Evolutionary conservation across 2,888 invertebrate genomes (phyloP), one percentile per base, ranked within the genome.

Genomic region (Drosophila pullipes): DNA sequence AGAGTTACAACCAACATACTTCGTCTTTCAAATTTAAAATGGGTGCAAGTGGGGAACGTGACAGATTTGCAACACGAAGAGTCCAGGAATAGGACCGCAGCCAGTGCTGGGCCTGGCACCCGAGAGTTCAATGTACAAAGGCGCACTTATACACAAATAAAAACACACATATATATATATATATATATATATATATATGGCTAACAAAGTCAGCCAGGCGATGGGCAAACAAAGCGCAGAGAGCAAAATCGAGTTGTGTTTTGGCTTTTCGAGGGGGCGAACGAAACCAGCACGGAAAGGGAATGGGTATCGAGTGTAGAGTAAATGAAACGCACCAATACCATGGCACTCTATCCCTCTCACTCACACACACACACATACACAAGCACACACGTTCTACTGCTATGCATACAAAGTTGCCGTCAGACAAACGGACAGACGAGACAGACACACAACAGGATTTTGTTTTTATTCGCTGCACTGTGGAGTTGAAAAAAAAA

Each of bases 241-340:
- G 82, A 89, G 85, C 85, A 78, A 87, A 87, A 89, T 85, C 64
- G 85, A 87, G 80, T 84, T 89, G 76, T 87, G 85, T 89, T 85
- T 85, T 87, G 87, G 77, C 65, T 86, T 69, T 78, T 73, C 66
- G 69, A 74, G 78, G 78, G 81, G 84, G 55, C 37, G 54, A 30
- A 22, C 86, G 76, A 85, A 85, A 71, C 78, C 78, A 74, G 70
- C 44, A 62, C 65, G 66, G 63, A 76, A 75, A 80, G 81, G 78
- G 77, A 69, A 60, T 39, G 39, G 49, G 25, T 25, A 47, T 47
- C 25, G 47, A 58, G 41, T 31, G 28, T 28, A 39, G 69, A 71
- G 78, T 62, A 84, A 87, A 86, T 69, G 65, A 86, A 86, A 81
- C 76, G 53, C 78, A 76, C 78, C 72, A 76, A 65, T 68, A 77